These are phyloP conservation scores for Neodontobutis hainanensis DNA, from an alignment of 2,113 vertebrate genomes.

Conservation along the genomic window DNA sequence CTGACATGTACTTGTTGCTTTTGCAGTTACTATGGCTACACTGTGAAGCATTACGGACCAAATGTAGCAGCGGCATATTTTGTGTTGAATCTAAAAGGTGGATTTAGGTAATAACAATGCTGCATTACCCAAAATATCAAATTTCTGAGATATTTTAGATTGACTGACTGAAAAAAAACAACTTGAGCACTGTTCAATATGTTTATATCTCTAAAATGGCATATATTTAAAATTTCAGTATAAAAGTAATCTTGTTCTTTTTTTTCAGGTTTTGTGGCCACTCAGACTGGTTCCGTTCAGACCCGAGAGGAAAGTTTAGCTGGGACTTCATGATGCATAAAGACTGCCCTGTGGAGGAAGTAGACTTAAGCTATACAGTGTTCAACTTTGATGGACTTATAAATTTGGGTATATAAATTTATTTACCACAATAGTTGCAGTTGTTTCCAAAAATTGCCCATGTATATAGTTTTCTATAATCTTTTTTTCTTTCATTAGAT, in stretches of 20 bases:
- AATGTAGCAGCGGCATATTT: slow-evolving; percentile 76
- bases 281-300: slow-evolving; percentile 73
- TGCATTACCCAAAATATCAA: too few species aligned
- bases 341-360: slow-evolving; percentile 72
- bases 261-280: slow-evolving; percentile 79
- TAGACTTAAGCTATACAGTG: slow-evolving; percentile 79
- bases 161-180: too few species aligned
- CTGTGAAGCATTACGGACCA: slow-evolving; percentile 56
- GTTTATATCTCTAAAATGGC: too few species aligned
- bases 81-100: slow-evolving; percentile 76
- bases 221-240: too few species aligned
- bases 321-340: slow-evolving; percentile 64
- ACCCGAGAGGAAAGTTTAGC: slow-evolving; percentile 53
- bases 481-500: slow-evolving; percentile 39
- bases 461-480: too few species aligned
- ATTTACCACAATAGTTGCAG: too few species aligned
- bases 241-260: not conserved
- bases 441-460: too few species aligned
- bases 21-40: slow-evolving; percentile 68
- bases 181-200: too few species aligned
- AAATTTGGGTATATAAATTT: slow-evolving; percentile 77
- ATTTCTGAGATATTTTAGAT: too few species aligned
- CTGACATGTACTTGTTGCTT: slow-evolving; percentile 11
- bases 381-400: slow-evolving; percentile 81
- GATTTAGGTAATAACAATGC: slow-evolving; percentile 77